Base-by-base conservation (phyloP, 2,113 vertebrate species). In the Sapayoa aenigma region DNA sequence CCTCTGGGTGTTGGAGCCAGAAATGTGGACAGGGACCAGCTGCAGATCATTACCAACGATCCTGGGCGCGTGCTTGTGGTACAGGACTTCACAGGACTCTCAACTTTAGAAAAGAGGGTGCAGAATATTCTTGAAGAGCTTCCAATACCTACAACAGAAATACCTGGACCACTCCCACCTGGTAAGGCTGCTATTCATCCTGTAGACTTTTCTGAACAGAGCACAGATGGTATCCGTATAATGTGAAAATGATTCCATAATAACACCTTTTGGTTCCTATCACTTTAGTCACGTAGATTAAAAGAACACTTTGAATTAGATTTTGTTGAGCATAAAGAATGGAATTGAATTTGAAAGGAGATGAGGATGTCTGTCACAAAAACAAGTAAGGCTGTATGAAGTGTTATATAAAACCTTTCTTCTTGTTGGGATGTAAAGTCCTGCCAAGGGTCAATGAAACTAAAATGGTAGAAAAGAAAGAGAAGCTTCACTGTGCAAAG, bases 1-100 rank as follows among this genome's bases (percentile, higher is more conserved):
- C 98, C 98, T 59, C 96, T 99, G 87, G 99, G 98, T 28, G 96
- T 99, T 0, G 99, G 99, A 58, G 95, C 98, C 91, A 97, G 95
- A 33, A 96, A 97, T 15, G 97, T 92, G 9, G 98, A 99, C 95
- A 76, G 93, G 50, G 66, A 23, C 9, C 98, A 99, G 79, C 92
- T 99, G 25, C 73, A 91, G 68, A 87, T 98, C 87, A 98, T 99
- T 85, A 96, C 98, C 76, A 96, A 89, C 0, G 90, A 98, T 81
- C 78, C 68, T 73, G 87, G 96, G 50, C 59, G 98, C 3, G 95
- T 98, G 39, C 96, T 99, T 80, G 97, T 97, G 4, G 97, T 99
- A 37, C 87, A 93, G 35, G 97, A 98, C 49, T 99, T 99, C 95
- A 94, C 96, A 2, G 97, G 97, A 6, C 98, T 99, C 49, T 94